Evolutionary conservation across 2,888 invertebrate genomes (phyloP).

Genomic region (Apocheima hispidaria): DNA sequence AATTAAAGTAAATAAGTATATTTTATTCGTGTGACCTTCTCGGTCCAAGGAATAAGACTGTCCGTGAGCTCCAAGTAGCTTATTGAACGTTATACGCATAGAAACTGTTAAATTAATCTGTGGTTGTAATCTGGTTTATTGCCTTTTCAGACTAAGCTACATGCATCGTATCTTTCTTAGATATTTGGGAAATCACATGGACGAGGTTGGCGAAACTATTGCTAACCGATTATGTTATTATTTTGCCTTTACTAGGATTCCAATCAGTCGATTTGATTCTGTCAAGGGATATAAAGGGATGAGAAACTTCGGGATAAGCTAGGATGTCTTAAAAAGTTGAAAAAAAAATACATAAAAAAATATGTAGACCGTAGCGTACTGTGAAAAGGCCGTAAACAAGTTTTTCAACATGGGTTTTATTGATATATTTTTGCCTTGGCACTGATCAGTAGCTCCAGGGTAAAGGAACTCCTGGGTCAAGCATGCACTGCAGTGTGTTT

Average conservation of each 20-base stretch:
- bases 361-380: background rate
- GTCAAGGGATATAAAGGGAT: too few species aligned
- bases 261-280: too few species aligned
- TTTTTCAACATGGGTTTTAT: background rate
- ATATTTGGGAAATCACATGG: too few species aligned
- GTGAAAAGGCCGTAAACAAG: background rate
- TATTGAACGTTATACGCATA: background rate
- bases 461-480: constrained; percentile 1
- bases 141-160: background rate
- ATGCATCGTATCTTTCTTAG: background rate
- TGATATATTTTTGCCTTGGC: constrained; percentile 12
- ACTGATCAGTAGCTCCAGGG: constrained; percentile 22
- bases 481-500: background rate
- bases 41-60: constrained; percentile 8
- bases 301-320: too few species aligned
- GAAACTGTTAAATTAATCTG: background rate
- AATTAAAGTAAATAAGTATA: background rate
- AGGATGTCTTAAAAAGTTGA: too few species aligned
- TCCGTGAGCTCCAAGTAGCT: background rate
- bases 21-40: constrained; percentile 14
- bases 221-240: too few species aligned
- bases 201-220: too few species aligned
- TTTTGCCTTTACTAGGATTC: too few species aligned
- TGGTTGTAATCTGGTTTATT: background rate
- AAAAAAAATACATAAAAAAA: too few species aligned